A percentile compares a stretch with the other conserved stretches of the same genome.
These are phyloP conservation scores for Athene noctua DNA, from an alignment of 2,113 vertebrate genomes.

Conservation along the genomic window DNA sequence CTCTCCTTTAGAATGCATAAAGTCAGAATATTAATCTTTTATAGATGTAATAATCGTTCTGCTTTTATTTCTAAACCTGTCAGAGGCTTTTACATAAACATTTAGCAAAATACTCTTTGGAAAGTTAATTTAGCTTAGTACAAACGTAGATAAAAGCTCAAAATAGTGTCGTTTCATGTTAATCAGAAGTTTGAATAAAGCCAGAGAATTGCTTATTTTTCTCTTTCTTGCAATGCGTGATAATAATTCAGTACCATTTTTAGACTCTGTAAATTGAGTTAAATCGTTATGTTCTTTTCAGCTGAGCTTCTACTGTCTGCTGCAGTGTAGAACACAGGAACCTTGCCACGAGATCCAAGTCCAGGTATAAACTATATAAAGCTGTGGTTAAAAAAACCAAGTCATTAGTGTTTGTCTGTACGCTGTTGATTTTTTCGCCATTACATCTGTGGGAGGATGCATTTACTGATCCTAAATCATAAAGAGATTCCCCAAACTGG, in stretches of 20 bases:
- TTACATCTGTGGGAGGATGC: not conserved
- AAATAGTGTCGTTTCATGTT: not conserved
- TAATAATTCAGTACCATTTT: not conserved
- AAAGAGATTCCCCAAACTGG: not conserved
- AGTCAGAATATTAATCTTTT: not conserved
- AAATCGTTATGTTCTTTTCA: not conserved
- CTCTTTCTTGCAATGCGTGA: not conserved
- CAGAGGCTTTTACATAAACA: not conserved
- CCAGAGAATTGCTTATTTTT: not conserved
- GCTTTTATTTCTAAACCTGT: not conserved
- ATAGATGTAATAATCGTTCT: not conserved
- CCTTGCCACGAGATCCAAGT: not conserved
- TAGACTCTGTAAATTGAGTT: not conserved
- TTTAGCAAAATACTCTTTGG: not conserved
- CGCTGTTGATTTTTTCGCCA: not conserved
- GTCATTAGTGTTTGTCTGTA: not conserved
- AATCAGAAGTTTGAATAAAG: not conserved
- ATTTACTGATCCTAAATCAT: not conserved
- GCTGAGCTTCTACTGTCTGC: not conserved
- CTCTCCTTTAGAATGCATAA: not conserved
- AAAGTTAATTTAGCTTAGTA: not conserved
- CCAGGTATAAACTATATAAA: not conserved
- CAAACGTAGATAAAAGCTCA: not conserved
- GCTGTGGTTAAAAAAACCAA: not conserved
- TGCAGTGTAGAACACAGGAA: not conserved